phyloP scores from a whole-genome alignment of 2,797 vertebrate species.

The Rhynchotus rufescens region DNA sequence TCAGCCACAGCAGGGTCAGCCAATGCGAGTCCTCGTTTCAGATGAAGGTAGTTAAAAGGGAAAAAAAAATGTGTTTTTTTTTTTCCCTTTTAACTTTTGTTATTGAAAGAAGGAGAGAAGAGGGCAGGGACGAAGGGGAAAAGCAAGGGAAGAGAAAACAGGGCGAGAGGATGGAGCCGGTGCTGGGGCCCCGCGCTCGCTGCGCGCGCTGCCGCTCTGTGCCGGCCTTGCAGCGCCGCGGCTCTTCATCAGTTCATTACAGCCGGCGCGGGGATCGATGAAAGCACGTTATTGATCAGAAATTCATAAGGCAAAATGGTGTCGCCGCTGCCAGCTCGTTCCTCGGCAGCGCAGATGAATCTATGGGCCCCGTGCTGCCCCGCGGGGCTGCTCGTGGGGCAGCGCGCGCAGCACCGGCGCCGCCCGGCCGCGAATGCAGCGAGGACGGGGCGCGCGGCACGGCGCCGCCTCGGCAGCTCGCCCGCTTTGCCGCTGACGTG shows the following conservation, averaged over 20 bases:
- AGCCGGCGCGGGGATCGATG: not conserved
- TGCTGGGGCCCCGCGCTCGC: too few relatives aligned
- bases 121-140: not conserved
- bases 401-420: too few relatives aligned
- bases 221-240: not conserved
- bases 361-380: too few relatives aligned
- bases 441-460: too few relatives aligned
- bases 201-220: not conserved
- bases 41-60: slow-evolving; percentile 7
- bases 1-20: slow-evolving; percentile 61
- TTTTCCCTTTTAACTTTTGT: not conserved
- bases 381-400: too few relatives aligned
- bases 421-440: too few relatives aligned
- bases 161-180: not conserved
- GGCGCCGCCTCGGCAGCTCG: too few relatives aligned
- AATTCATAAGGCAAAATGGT: not conserved
- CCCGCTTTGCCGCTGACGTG: too few relatives aligned
- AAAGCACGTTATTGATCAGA: not conserved
- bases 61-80: not conserved
- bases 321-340: not conserved
- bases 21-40: slow-evolving; percentile 18
- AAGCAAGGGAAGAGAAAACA: not conserved
- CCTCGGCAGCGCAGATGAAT: not conserved
- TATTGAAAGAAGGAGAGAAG: not conserved
- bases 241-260: not conserved